Base-by-base conservation (phyloP, 2,797 vertebrate species). In the Echeneis naucrates region DNA sequence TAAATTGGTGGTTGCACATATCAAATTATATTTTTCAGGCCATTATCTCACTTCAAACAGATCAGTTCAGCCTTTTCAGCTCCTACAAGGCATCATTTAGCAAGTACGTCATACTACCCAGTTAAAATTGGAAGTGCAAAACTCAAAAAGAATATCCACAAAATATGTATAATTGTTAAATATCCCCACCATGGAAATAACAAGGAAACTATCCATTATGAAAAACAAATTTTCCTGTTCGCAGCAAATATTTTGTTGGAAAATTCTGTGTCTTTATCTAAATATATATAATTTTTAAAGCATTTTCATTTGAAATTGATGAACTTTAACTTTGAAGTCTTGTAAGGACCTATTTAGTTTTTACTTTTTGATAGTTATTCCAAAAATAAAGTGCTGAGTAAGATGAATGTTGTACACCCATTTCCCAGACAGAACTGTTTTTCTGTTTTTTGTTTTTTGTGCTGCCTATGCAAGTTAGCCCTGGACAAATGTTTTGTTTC, bases 391-490 rank as follows among this genome's bases (percentile, higher is more conserved):
- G 57, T 83, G 74, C 53, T 82, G 40, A 50, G 33, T 72, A 75
- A 62, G 35, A 54, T 50, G 55, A 81, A 67, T 75, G 56, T 70
- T 55, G 12, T 77, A 27, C n/a, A 72, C 53, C 40, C 52, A 40
- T 6, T 71, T 67, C 17, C 32, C 57, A 32, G 32, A 72, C 23
- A 72, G 21, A 59, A 38, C 58, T 56, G 38, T 90, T 62, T 67
- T 64, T 47, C 6, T 21, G 4, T 45, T 45, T 63, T 42, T 57
- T 48, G 32, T 53, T 61, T 62, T 74, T 74, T 77, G 90, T 92
- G 93, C 92, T 92, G 95, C 95, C 95, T 97, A 97, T 98, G 96
- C 96, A 97, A 97, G 93, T 79, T 72, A 63, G 70, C 77, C 75
- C 65, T 85, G 40, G 60, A 83, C 68, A 90, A 89, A 88, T 87